Evolutionary conservation across 2,797 vertebrate species (phyloP).

Genomic region (Lutjanus argentimaculatus): DNA sequence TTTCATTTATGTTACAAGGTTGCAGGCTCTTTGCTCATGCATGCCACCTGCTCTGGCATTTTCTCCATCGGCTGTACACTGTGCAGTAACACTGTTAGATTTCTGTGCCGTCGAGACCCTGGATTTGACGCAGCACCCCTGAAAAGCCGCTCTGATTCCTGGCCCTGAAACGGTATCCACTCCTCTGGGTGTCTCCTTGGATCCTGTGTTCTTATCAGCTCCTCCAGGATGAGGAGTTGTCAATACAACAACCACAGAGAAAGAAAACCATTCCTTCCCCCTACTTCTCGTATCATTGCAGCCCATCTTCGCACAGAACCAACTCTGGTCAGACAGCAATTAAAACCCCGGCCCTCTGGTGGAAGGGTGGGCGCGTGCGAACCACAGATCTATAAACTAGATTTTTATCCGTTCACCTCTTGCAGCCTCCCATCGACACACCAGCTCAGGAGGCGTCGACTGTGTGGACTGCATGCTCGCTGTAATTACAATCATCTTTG

Average conservation of each 20-base stretch:
- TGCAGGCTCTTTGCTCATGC: constrained; percentile 61
- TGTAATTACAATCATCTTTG: constrained; percentile 77
- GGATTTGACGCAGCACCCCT: constrained; percentile 37
- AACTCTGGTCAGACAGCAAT: constrained; percentile 77
- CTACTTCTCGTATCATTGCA: constrained; percentile 62
- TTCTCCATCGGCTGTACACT: constrained; percentile 36
- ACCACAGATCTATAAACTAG: constrained; percentile 86
- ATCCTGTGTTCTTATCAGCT: constrained; percentile 81
- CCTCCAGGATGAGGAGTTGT: constrained; percentile 78
- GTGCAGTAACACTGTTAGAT: constrained; percentile 38
- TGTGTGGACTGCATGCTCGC: constrained; percentile 67
- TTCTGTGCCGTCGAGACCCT: constrained; percentile 50
- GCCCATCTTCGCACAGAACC: constrained; percentile 75
- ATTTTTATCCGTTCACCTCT: constrained; percentile 81
- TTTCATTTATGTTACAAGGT: constrained; percentile 65
- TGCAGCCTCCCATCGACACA: constrained; percentile 66
- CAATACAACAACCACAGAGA: constrained; percentile 85
- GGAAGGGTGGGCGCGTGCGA: constrained; percentile 46
- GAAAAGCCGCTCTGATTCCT: constrained; percentile 60
- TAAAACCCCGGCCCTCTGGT: constrained; percentile 71
- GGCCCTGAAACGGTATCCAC: constrained; percentile 80
- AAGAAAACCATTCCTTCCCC: constrained; percentile 62
- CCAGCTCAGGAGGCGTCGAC: constrained; percentile 52
- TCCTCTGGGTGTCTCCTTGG: constrained; percentile 67
- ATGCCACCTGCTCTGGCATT: constrained; percentile 63